Evolutionary conservation across 2,113 vertebrate species (phyloP), one percentile per base, ranked within the genome.

Genomic region (Sphyrna mokarran): DNA sequence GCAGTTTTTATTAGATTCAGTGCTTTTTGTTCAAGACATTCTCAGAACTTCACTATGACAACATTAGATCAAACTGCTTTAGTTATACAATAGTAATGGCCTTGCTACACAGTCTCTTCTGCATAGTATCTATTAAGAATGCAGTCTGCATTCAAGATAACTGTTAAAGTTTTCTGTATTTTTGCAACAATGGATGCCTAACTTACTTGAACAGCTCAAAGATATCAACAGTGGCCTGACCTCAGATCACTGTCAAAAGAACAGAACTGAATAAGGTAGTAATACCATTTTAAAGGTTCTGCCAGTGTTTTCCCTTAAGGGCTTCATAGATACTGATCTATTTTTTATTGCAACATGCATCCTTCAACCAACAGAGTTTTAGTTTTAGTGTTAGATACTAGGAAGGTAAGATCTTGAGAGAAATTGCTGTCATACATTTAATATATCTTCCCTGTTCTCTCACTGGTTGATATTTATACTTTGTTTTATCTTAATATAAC

Each of bases 201-300:
- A 72, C 68, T 95, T 95, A 72, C 94, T 72, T 72, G 68, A 95
- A 72, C 66, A 95, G 68, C 43, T 95, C 94, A 95, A 76, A 95
- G 68, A 95, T 95, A 70, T 72, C 37, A 95, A 95, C 68, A 95
- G 94, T 95, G 43, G 40, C 68, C 69, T 72, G 94, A 95, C 69
- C 94, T 72, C 94, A 76, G 68, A 76, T 76, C 94, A 72, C 40
- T 72, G 94, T 95, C 94, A 95, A 95, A 72, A 72, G 94, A 72
- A 95, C 69, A 95, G 11, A 95, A 94, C 63, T 68, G 91, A 94
- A 95, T 95, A 95, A 72, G 68, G 40, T 95, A 95, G 93, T 72
- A 95, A 95, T 95, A 95, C 94, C 69, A 76, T 95, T 95, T 95
- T 95, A 95, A 70, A 95, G 94, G 68, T 95, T 95, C 94, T 95